Conservation (phyloP, 2,888 invertebrate species). For the Cataglyphis rosenhaueri region DNA sequence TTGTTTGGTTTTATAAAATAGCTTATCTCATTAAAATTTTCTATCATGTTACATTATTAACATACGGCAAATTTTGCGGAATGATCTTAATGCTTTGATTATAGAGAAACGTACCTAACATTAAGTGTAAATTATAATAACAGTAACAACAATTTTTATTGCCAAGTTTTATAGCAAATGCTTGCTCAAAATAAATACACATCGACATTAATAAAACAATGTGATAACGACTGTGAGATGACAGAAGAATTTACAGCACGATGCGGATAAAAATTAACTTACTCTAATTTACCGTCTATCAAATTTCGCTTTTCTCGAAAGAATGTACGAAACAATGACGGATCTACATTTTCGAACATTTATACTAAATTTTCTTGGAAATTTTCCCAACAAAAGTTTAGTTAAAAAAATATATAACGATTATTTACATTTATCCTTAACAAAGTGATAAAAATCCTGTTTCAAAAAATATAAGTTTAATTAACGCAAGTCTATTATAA, state of each 20-base stretch:
- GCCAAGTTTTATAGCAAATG: conserved; percentile 56
- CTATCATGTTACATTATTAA: conserved; percentile 31
- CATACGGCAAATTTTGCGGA: not conserved
- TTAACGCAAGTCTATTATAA: not conserved
- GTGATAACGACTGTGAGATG: conserved; percentile 10
- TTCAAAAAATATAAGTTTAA: conserved; percentile 10
- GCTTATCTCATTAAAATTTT: conserved; percentile 1
- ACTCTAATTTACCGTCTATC: not conserved
- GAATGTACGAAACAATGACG: conserved; percentile 5
- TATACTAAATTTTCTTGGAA: not conserved
- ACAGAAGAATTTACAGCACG: not conserved
- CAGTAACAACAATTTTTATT: conserved; percentile 71
- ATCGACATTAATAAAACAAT: conserved; percentile 50
- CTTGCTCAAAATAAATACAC: conserved; percentile 60
- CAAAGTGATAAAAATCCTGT: not conserved
- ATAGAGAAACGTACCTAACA: conserved; percentile 41
- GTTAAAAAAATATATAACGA: not conserved
- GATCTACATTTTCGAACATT: conserved; percentile 10
- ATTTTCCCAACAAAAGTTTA: not conserved
- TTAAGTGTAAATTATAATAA: conserved; percentile 64
- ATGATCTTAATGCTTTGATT: conserved; percentile 31
- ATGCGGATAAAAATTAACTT: not conserved
- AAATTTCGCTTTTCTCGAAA: not conserved
- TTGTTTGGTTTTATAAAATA: conserved; percentile 33
- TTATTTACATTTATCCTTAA: not conserved